Evolutionary conservation across 1,140 invertebrate genomes (phyloP).

Genomic region (Bombus consobrinus): DNA sequence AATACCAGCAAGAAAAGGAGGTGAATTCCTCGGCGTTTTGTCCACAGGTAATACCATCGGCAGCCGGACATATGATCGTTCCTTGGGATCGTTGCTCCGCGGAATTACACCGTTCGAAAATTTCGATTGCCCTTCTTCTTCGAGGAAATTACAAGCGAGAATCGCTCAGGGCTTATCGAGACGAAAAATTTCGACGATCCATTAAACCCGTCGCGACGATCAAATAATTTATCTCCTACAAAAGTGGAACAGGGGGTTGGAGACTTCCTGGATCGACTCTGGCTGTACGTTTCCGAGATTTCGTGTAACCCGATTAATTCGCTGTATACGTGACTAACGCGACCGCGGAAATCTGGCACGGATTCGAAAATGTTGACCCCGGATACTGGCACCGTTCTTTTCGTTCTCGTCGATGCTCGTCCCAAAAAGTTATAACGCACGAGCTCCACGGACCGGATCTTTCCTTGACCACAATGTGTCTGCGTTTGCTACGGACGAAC

Average conservation of each 20-base stretch:
- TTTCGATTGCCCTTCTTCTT: conserved; percentile 34
- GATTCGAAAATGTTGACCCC: conserved; percentile 8
- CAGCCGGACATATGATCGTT: not conserved
- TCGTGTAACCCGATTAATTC: conserved; percentile 35
- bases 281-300: not conserved
- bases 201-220: conserved; percentile 40
- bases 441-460: not conserved
- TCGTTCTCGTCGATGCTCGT: not conserved
- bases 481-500: not conserved
- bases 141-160: conserved; percentile 26
- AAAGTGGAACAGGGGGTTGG: not conserved
- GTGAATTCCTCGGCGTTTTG: not conserved
- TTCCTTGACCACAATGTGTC: not conserved
- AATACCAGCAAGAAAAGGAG: not conserved
- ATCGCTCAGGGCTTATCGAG: conserved; percentile 35
- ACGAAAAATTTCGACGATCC: conserved; percentile 48
- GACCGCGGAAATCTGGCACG: not conserved
- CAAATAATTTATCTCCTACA: conserved; percentile 37
- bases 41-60: not conserved
- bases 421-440: not conserved
- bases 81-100: not conserved
- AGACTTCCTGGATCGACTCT: not conserved
- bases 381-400: too few relatives aligned
- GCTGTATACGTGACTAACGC: not conserved
- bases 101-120: conserved; percentile 36